Evolutionary conservation across 2,113 vertebrate genomes (phyloP).

Genomic region (Epinephelus lanceolatus): DNA sequence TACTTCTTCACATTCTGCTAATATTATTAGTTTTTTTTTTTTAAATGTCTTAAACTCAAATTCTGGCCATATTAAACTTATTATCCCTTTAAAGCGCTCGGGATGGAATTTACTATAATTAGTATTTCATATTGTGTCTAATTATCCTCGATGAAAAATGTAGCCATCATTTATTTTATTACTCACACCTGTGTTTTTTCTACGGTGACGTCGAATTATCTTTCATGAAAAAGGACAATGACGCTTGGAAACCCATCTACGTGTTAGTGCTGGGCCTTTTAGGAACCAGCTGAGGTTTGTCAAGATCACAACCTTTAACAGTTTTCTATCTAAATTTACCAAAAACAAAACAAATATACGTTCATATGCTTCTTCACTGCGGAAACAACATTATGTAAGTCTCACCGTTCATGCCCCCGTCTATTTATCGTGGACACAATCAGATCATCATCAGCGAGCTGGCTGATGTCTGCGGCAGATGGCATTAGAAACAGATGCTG

Average conservation of each 20-base stretch:
- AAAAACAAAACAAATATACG: constrained; percentile 5
- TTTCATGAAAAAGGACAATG: not conserved
- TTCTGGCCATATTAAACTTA: no score
- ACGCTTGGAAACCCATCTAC: not conserved
- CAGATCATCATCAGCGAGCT: constrained; percentile 7
- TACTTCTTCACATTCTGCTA: no score
- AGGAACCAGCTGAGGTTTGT: not conserved
- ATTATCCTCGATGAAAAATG: no score
- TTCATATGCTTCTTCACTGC: not conserved
- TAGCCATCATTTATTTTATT: not conserved
- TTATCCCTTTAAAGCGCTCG: no score
- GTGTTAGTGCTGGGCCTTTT: not conserved
- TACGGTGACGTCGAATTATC: not conserved
- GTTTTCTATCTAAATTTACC: not conserved
- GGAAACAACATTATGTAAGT: constrained; percentile 7
- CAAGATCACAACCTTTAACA: not conserved
- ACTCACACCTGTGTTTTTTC: not conserved
- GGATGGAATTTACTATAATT: no score
- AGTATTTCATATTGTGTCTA: no score
- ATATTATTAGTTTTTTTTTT: no score
- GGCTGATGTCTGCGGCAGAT: constrained; percentile 66
- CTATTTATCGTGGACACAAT: constrained; percentile 17
- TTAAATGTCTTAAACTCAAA: no score
- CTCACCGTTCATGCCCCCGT: not conserved
- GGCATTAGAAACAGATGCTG: constrained; percentile 70